Percentiles rank a stretch among this genome's conserved stretches.
Conservation (phyloP, 2,113 vertebrate genomes). For the Gymnobelideus leadbeateri region DNA sequence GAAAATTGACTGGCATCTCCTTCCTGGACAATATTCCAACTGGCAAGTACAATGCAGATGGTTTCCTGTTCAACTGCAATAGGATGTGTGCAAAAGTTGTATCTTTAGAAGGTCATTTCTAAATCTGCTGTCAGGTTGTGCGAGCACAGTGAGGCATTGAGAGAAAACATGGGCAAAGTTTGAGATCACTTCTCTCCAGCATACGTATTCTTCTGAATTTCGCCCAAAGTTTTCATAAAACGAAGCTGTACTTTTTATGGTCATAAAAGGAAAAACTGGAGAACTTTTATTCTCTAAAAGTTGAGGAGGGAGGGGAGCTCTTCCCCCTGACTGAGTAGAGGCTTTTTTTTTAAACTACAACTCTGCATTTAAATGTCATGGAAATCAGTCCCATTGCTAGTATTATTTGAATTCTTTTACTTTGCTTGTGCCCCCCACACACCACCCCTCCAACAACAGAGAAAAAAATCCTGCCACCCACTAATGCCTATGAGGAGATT, state of each 20-base stretch:
- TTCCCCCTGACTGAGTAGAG: not conserved
- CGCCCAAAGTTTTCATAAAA: slow-evolving; percentile 30
- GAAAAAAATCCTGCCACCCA: not conserved
- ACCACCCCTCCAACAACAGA: fast-evolving
- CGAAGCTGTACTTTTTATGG: not conserved
- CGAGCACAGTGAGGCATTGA: not conserved
- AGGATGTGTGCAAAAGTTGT: fast-evolving
- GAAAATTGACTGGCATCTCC: not conserved
- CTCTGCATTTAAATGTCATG: not conserved
- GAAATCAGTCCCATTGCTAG: not conserved
- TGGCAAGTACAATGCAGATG: fast-evolving
- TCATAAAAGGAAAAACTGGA: not conserved
- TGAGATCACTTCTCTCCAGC: not conserved
- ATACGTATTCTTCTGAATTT: slow-evolving; percentile 5
- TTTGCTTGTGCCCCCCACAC: not conserved
- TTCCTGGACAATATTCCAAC: not conserved
- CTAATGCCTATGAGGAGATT: not conserved
- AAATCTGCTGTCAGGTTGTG: fast-evolving
- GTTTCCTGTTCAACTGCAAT: fast-evolving
- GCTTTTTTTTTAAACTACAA: not conserved
- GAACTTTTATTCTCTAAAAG: not conserved
- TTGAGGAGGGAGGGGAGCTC: not conserved
- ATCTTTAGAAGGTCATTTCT: not conserved
- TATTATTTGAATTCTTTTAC: not conserved
- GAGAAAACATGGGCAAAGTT: not conserved